Percentiles rank a stretch among this genome's conserved stretches.
These are phyloP conservation scores for Falco biarmicus DNA, from an alignment of 2,797 vertebrate genomes.

Conservation along the genomic window DNA sequence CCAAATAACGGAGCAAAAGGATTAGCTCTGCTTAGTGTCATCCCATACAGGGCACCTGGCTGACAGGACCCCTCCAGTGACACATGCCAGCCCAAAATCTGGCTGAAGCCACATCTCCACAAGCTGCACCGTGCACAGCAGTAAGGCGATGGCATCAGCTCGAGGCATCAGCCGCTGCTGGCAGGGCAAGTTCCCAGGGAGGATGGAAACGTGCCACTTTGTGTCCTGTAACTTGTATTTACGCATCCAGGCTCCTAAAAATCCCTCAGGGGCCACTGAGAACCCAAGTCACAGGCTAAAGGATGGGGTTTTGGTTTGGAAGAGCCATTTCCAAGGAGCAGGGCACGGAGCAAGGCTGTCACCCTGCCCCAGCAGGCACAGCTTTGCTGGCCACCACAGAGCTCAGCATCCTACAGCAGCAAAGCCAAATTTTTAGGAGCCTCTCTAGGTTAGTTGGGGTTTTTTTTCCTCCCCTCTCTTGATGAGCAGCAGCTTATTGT, in stretches of 20 bases:
- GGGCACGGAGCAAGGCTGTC: rapidly evolving
- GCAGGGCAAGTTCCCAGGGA: neutral
- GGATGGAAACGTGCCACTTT: rapidly evolving
- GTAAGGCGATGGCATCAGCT: neutral
- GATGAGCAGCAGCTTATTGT: neutral
- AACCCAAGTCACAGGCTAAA: neutral
- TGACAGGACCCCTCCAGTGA: neutral
- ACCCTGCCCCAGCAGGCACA: neutral
- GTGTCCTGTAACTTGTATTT: rapidly evolving
- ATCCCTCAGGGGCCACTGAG: neutral
- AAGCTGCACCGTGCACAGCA: neutral
- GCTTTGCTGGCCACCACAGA: neutral
- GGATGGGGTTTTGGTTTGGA: neutral
- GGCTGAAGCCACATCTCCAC: neutral
- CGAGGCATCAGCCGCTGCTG: neutral
- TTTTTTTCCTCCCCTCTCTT: neutral
- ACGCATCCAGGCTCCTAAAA: neutral
- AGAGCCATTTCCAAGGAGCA: neutral
- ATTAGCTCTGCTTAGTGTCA: neutral
- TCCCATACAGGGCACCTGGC: rapidly evolving
- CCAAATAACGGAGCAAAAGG: neutral
- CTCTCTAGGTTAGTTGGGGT: neutral
- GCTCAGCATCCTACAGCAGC: neutral
- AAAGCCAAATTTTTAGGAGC: neutral
- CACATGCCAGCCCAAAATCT: neutral